Percentiles rank a stretch among this genome's conserved stretches.
Evolutionary conservation across 2,888 invertebrate genomes (phyloP).

Genomic region (Tinea semifulvella): DNA sequence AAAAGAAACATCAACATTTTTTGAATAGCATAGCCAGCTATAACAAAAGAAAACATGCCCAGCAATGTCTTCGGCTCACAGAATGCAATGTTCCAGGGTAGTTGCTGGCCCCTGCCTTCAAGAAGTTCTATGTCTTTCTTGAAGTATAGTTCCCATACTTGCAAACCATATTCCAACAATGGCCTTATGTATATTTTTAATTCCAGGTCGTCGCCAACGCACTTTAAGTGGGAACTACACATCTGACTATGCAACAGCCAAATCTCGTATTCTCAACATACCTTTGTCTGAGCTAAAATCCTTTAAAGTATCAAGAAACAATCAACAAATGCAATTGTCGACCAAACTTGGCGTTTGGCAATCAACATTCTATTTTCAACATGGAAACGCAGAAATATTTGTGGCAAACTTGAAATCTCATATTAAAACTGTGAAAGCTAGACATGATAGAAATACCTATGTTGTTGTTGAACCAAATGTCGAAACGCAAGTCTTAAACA

Average conservation of each 20-base stretch:
- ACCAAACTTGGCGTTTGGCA: conserved; percentile 67
- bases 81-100: no score
- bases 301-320: conserved; percentile 47
- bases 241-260: conserved; percentile 48
- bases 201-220: conserved; percentile 67
- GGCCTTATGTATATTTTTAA: neutral
- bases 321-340: conserved; percentile 54
- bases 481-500: conserved; percentile 74
- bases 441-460: conserved; percentile 70
- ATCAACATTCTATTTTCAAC: conserved; percentile 87
- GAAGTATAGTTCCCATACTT: no score
- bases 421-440: conserved; percentile 72
- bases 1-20: no score
- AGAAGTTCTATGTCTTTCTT: no score
- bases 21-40: no score
- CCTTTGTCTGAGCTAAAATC: conserved; percentile 47
- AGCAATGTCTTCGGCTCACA: no score
- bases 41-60: no score
- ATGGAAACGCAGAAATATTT: conserved; percentile 85
- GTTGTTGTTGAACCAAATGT: conserved; percentile 73
- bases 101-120: no score
- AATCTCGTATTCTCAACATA: conserved; percentile 50
- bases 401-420: conserved; percentile 69
- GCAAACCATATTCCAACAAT: no score
- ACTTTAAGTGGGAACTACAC: conserved; percentile 66